Evolutionary conservation across 2,888 invertebrate species (phyloP).

Genomic region (Campoplex capitator): DNA sequence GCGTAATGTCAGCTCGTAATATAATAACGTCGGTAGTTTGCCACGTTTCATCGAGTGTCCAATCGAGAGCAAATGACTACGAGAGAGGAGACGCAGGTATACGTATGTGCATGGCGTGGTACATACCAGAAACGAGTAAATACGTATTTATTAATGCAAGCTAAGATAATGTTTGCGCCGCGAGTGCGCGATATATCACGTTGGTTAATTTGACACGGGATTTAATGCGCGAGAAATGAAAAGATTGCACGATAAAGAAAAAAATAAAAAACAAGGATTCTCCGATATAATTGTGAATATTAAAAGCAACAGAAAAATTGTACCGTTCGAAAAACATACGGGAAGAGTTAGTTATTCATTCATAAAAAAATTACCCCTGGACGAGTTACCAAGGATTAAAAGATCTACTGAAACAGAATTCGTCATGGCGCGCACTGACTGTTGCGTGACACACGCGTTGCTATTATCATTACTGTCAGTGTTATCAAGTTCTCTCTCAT

Average conservation of each 20-base stretch:
- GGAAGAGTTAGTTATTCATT: background rate
- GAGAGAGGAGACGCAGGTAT: slow-evolving; percentile 29
- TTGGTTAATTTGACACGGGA: background rate
- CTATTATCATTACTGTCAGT: no score
- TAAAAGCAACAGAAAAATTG: slow-evolving; percentile 11
- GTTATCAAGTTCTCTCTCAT: background rate
- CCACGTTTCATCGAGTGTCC: slow-evolving; percentile 65
- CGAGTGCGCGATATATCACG: background rate
- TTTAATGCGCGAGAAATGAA: slow-evolving; percentile 35
- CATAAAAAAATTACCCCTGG: background rate
- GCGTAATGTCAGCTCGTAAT: slow-evolving; percentile 67
- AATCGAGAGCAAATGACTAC: slow-evolving; percentile 62
- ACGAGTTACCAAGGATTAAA: background rate
- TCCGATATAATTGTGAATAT: slow-evolving; percentile 50
- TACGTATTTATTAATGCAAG: slow-evolving; percentile 19
- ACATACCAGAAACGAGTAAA: background rate
- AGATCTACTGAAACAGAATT: no score
- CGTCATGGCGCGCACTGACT: no score
- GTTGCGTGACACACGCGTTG: no score
- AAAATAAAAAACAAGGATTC: background rate
- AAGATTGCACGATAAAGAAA: slow-evolving; percentile 23
- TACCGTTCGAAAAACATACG: background rate
- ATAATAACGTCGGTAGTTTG: slow-evolving; percentile 63
- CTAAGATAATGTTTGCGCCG: background rate
- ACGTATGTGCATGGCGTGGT: background rate